These are phyloP conservation scores for Eupithecia inturbata DNA, from an alignment of 2,888 invertebrate genomes.

Conservation along the genomic window DNA sequence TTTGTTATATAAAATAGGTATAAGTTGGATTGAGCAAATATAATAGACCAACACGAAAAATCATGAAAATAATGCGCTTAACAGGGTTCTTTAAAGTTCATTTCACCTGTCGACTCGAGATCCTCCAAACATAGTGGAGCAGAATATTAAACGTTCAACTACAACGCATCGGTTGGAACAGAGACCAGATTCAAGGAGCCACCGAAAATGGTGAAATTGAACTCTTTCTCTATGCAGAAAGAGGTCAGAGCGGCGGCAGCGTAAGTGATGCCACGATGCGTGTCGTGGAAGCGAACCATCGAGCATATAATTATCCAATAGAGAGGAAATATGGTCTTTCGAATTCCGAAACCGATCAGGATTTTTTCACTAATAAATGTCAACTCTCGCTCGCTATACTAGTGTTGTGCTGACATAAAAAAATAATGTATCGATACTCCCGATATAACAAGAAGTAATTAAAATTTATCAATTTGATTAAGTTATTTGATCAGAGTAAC, in stretches of 20 bases:
- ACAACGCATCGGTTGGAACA: conserved; percentile 45
- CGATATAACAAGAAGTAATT: too few species aligned
- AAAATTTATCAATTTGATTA: too few species aligned
- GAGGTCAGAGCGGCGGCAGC: conserved; percentile 46
- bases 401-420: too few species aligned
- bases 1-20: background rate
- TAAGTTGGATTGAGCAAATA: background rate
- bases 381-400: too few species aligned
- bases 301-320: too few species aligned
- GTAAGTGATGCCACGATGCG: conserved; percentile 57
- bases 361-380: too few species aligned
- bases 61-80: background rate
- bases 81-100: conserved; percentile 20
- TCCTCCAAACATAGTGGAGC: conserved; percentile 32
- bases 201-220: conserved; percentile 35
- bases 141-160: conserved; percentile 37
- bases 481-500: too few species aligned
- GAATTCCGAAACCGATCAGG: too few species aligned
- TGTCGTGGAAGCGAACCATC: conserved; percentile 75
- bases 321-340: too few species aligned
- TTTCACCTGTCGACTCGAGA: conserved; percentile 30
- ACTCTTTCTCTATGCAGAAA: conserved; percentile 48
- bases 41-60: background rate
- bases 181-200: conserved; percentile 31
- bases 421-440: too few species aligned